A percentile compares a stretch with the other conserved stretches of the same genome.
Conservation (phyloP, 2,888 invertebrate genomes). For the Hecatera dysodea region DNA sequence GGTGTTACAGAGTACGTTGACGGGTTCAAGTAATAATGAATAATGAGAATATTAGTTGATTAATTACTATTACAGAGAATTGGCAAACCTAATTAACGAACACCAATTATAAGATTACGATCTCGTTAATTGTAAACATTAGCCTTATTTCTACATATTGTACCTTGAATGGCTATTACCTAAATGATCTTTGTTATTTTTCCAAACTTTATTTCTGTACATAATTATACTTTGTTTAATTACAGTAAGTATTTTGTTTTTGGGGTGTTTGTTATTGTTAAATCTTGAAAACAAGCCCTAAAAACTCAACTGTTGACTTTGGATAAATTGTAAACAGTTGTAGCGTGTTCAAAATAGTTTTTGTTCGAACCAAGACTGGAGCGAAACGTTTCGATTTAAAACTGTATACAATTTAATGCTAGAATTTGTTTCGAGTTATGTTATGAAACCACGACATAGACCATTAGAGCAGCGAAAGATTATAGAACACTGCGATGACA, state of each 20-base stretch:
- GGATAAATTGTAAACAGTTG: slow-evolving; percentile 47
- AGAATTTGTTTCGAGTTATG: neutral
- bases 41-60: slow-evolving; percentile 4
- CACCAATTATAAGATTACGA: slow-evolving; percentile 3
- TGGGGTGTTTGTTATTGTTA: slow-evolving; percentile 41
- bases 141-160: neutral
- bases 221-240: slow-evolving; percentile 45
- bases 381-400: slow-evolving; percentile 2
- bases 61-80: slow-evolving; percentile 3
- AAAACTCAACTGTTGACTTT: slow-evolving; percentile 40
- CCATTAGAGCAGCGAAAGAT: too few relatives aligned
- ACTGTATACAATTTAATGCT: slow-evolving; percentile 3
- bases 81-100: slow-evolving; percentile 24
- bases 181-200: slow-evolving; percentile 17
- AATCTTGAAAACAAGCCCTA: slow-evolving; percentile 41
- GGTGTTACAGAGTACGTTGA: slow-evolving; percentile 5
- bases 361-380: slow-evolving; percentile 21
- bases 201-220: neutral
- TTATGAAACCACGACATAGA: too few relatives aligned
- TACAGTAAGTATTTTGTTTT: slow-evolving; percentile 31
- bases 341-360: slow-evolving; percentile 39
- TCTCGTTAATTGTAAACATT: slow-evolving; percentile 14
- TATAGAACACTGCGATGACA: too few relatives aligned
- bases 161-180: slow-evolving; percentile 2
- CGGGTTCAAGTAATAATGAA: neutral